Conservation (phyloP, 1,140 invertebrate species). For the Lordiphosa clarofinis region DNA sequence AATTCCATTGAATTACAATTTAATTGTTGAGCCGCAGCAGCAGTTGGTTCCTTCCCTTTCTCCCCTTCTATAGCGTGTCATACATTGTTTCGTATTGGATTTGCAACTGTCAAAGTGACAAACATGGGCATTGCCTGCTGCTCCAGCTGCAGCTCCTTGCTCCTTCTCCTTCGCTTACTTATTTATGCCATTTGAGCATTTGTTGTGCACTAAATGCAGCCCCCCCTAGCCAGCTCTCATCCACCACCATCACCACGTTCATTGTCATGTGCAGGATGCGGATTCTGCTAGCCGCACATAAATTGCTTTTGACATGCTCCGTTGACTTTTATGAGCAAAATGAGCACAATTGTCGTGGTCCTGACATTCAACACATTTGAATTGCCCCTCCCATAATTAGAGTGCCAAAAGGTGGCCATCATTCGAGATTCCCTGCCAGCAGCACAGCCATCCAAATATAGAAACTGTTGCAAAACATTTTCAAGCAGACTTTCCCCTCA, state of each 20-base stretch:
- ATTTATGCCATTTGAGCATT: conserved; percentile 72
- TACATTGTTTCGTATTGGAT: conserved; percentile 50
- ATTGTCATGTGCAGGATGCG: conserved; percentile 32
- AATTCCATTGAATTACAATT: conserved; percentile 68
- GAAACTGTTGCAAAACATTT: conserved; percentile 63
- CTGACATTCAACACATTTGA: conserved; percentile 48
- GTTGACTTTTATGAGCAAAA: conserved; percentile 69
- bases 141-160: not conserved
- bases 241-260: conserved; percentile 12
- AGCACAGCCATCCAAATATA: conserved; percentile 46
- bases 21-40: conserved; percentile 37
- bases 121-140: conserved; percentile 39
- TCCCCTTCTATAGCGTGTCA: not conserved
- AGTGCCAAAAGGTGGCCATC: conserved; percentile 15
- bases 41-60: not conserved
- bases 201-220: conserved; percentile 48
- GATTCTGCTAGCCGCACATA: conserved; percentile 42
- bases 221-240: no score
- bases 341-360: conserved; percentile 56
- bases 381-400: conserved; percentile 35
- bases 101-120: conserved; percentile 74
- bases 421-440: conserved; percentile 14
- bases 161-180: conserved; percentile 49
- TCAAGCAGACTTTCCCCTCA: conserved; percentile 18
- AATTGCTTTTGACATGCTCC: conserved; percentile 74